These are phyloP conservation scores for Chelon auratus DNA, from an alignment of 2,797 vertebrate genomes.

Conservation along the genomic window DNA sequence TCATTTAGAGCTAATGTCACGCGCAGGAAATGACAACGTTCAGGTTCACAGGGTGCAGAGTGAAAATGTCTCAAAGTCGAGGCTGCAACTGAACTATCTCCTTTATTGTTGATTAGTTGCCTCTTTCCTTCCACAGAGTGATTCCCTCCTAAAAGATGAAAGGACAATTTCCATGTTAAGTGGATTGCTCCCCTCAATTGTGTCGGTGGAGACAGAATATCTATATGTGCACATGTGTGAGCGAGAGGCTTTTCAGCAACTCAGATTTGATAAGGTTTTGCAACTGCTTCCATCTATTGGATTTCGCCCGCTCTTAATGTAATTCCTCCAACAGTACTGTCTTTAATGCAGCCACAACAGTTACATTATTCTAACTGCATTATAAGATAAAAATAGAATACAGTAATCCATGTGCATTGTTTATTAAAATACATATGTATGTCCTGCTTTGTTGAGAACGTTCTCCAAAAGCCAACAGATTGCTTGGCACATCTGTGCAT, in stretches of 20 bases:
- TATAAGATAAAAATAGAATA: constrained; percentile 59
- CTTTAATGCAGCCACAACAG: constrained; percentile 47
- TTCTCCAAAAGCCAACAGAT: constrained; percentile 65
- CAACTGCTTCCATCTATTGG: constrained; percentile 52
- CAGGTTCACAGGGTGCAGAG: constrained; percentile 40
- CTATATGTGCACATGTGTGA: constrained; percentile 46
- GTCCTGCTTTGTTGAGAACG: constrained; percentile 50
- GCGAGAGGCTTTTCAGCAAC: constrained; percentile 52
- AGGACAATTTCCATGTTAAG: constrained; percentile 82
- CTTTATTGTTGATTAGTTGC: constrained; percentile 69
- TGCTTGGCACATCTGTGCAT: constrained; percentile 62
- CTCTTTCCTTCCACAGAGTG: constrained; percentile 52
- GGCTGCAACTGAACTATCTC: constrained; percentile 45
- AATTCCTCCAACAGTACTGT: constrained; percentile 50
- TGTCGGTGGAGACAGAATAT: constrained; percentile 53
- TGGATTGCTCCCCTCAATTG: constrained; percentile 65
- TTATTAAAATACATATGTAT: constrained; percentile 72
- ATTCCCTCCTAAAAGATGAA: constrained; percentile 68
- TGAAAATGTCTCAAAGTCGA: constrained; percentile 40
- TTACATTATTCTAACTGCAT: constrained; percentile 68
- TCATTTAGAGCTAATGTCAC: constrained; percentile 47
- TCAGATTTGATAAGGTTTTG: constrained; percentile 66
- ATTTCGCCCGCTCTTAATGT: constrained; percentile 50
- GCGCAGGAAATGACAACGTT: constrained; percentile 48
- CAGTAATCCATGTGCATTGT: constrained; percentile 55